Percentiles rank a stretch among this genome's conserved stretches.
phyloP scores from a whole-genome alignment of 2,888 invertebrate genomes.

The Mycogona germanica region DNA sequence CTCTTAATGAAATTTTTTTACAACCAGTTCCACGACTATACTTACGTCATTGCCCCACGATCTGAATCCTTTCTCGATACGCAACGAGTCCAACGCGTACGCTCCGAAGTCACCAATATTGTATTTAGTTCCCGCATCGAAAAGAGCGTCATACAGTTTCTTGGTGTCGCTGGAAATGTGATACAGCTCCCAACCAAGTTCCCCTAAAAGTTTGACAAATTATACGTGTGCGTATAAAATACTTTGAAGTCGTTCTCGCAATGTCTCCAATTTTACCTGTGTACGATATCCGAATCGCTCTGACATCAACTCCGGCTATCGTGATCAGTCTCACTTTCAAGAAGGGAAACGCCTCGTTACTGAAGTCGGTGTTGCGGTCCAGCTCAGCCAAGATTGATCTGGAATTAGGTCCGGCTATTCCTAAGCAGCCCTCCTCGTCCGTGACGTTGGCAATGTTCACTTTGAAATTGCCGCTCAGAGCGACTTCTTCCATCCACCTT shows the following conservation, averaged over 20 bases:
- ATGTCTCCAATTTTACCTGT: conserved; percentile 29
- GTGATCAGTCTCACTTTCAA: conserved; percentile 28
- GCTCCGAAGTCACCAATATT: conserved; percentile 37
- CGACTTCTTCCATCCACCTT: conserved; percentile 32
- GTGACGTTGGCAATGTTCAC: conserved; percentile 31
- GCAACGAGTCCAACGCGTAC: conserved; percentile 34
- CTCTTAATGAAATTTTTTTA: too few species aligned
- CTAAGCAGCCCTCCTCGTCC: conserved; percentile 30
- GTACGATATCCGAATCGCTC: conserved; percentile 32
- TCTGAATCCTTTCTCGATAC: conserved; percentile 38
- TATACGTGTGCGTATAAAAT: not conserved
- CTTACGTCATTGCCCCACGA: conserved; percentile 35
- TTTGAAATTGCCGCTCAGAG: conserved; percentile 24
- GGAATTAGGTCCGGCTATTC: conserved; percentile 33
- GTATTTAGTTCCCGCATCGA: conserved; percentile 29
- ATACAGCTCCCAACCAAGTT: conserved; percentile 39
- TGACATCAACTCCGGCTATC: conserved; percentile 29
- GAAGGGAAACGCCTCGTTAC: conserved; percentile 32
- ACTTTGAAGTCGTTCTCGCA: not conserved
- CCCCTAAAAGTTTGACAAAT: conserved; percentile 28
- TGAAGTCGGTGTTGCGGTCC: conserved; percentile 28
- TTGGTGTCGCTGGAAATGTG: conserved; percentile 30
- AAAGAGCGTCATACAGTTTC: conserved; percentile 32
- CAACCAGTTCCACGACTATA: too few species aligned
- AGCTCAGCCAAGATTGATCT: conserved; percentile 31